Percentiles rank a stretch among this genome's conserved stretches.
phyloP scores from a whole-genome alignment of 2,113 vertebrate genomes.

The Fregata magnificens region DNA sequence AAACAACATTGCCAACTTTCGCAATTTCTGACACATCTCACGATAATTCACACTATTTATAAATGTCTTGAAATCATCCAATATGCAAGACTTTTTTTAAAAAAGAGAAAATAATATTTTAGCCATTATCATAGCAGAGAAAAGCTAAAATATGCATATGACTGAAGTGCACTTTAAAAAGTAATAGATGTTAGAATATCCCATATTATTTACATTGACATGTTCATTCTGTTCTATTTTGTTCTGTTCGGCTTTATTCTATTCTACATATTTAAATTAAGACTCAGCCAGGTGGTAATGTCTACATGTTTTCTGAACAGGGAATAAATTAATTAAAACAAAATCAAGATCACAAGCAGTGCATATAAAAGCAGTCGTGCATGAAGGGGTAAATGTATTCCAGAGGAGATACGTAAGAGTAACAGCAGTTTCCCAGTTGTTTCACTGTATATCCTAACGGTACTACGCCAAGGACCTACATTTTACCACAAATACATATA shows the following conservation, averaged over 20 bases:
- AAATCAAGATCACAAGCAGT: neutral
- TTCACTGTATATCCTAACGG: neutral
- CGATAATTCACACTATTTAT: neutral
- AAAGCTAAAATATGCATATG: neutral
- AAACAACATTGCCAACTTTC: neutral
- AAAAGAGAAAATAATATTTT: neutral
- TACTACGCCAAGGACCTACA: neutral
- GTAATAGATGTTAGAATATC: neutral
- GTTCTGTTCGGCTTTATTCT: neutral
- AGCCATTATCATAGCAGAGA: neutral
- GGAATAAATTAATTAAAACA: conserved; percentile 18
- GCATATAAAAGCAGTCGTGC: neutral
- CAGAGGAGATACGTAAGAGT: neutral
- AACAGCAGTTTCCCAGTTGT: neutral
- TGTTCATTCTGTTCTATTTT: neutral
- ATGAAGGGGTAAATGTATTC: neutral
- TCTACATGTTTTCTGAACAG: neutral
- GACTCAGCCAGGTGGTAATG: neutral
- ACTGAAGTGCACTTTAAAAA: neutral
- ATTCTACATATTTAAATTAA: neutral
- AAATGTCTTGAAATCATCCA: neutral
- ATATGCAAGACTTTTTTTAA: neutral
- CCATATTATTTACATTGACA: neutral
- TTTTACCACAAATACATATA: neutral
- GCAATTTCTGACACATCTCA: neutral